Evolutionary conservation across 2,888 invertebrate genomes (phyloP), one percentile per base, ranked within the genome.

Genomic region (Drosophila testacea): DNA sequence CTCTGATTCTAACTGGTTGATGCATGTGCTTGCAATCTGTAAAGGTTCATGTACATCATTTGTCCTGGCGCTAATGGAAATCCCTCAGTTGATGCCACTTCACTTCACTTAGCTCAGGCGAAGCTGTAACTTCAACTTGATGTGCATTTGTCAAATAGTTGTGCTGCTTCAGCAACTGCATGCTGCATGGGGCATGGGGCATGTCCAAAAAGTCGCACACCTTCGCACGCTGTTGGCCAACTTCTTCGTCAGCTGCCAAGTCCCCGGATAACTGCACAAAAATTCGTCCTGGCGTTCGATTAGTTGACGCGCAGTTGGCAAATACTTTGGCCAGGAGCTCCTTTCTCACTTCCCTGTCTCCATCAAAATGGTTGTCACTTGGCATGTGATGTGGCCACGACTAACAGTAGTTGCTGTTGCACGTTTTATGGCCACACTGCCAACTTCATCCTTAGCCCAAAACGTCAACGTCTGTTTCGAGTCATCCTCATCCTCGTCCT

Each of bases 111-210:
- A 41, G 50, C 62, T 55, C 7, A 5, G 47, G 34, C 42, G 44
- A 32, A 28, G 36, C 54, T 36, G 36, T 44, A 16, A 16, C 42
- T 42, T 32, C 59, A 44, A 46, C 60, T 64, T 77, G 80, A 81
- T 80, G 78, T 75, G 81, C 79, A 82, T 80, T 88, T 88, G 79
- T 85, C 83, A 84, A 81, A 83, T 83, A 83, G 78, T 80, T 77
- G 66, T 82, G 79, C 74, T 64, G 73, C 63, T 60, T 52, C 70
- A 50, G 42, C 50, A 51, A 44, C 16, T 36, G 22, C 41, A 10
- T 41, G 41, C 36, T 41, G 30, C 50, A 41, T 44, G 42, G 11
- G 4, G 11, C 27, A 46, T 51, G 48, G 38, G 36, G 42, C 56
- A 22, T 22, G 69, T 67, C 61, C 61, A 67, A 56, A 52, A 52